These are phyloP conservation scores for Dendrophyllia cribrosa DNA, from an alignment of 64 coral and sea anemone genomes.

Conservation along the genomic window DNA sequence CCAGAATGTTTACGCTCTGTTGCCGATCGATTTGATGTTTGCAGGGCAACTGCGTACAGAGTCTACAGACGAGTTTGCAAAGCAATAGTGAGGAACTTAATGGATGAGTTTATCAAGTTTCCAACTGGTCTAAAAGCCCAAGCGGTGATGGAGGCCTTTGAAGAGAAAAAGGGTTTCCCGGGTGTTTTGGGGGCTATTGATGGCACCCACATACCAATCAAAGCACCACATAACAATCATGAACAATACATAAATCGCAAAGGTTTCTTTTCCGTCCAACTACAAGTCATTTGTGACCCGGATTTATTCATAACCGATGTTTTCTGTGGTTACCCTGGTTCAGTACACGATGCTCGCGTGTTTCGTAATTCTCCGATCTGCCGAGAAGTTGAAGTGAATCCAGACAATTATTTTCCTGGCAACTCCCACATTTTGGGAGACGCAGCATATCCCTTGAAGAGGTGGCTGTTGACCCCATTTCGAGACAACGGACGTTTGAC, in stretches of 20 bases:
- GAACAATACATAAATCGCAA: no score
- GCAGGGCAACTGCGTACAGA: not conserved
- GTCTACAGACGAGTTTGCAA: slow-evolving; percentile 48
- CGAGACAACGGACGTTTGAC: slow-evolving; percentile 17
- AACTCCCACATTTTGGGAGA: slow-evolving; percentile 68
- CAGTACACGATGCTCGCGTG: slow-evolving; percentile 55
- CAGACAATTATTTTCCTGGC: slow-evolving; percentile 57
- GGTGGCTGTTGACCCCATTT: slow-evolving; percentile 59
- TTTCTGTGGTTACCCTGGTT: slow-evolving; percentile 70
- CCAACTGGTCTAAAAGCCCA: slow-evolving; percentile 18
- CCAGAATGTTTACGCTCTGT: slow-evolving; percentile 57
- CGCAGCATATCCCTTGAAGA: slow-evolving; percentile 56
- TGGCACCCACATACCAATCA: slow-evolving; percentile 45
- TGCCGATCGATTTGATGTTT: slow-evolving; percentile 51
- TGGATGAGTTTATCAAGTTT: slow-evolving; percentile 49
- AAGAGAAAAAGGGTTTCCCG: slow-evolving; percentile 56
- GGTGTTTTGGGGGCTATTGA: slow-evolving; percentile 54
- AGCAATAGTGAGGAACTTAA: slow-evolving; percentile 36
- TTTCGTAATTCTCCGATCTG: slow-evolving; percentile 55
- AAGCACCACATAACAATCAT: no score
- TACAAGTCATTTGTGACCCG: slow-evolving; percentile 55
- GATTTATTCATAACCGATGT: slow-evolving; percentile 50
- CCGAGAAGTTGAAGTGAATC: slow-evolving; percentile 49
- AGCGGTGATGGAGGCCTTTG: slow-evolving; percentile 33
- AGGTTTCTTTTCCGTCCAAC: no score